Evolutionary conservation across 2,888 invertebrate species (phyloP), one percentile per base, ranked within the genome.

Genomic region (Metellina segmentata): DNA sequence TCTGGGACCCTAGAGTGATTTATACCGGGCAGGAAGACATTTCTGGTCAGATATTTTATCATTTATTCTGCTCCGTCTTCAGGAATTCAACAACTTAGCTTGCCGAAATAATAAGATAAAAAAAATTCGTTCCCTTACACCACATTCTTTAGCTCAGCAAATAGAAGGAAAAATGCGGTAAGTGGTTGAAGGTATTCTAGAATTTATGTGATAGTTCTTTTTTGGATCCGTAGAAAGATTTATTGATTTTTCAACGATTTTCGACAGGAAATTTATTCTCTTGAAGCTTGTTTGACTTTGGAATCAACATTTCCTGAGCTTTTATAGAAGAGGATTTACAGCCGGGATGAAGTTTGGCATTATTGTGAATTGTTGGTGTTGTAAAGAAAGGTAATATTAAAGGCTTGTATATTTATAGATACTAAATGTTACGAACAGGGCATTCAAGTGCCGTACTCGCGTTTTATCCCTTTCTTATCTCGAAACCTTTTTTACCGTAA

Each of bases 161-260:
- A 90, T 90, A 90, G 51, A 71, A 90, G 53, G 85, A 85, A 90
- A 82, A 90, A 85, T 90, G 83, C 72, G 71, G 83, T 90, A 90
- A 90, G 89, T 90, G 85, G 89, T 79, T 71, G 89, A 69, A 90
- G 85, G 89, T 85, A 85, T 90, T 90, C 85, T 72, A 78, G 85
- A 88, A 88, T 88, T 88, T 88, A 88, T 88, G 81, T 81, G 74
- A 81, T 88, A 70, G 71, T 85, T 79, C 51, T 51, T 34, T 81
- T 72, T 71, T 85, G 49, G 74, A 71, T 74, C 83, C 49, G 53
- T 49, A 61, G 78, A 81, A 79, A 90, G 90, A 90, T 90, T 86
- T 90, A 90, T 90, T 85, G 90, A 90, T 90, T 90, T 81, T 86
- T 86, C 81, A 85, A 90, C 85, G 81, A 85, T 86, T 90, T 86